Base-by-base conservation (phyloP, 1,140 invertebrate genomes). In the Sycobia sp. region DNA sequence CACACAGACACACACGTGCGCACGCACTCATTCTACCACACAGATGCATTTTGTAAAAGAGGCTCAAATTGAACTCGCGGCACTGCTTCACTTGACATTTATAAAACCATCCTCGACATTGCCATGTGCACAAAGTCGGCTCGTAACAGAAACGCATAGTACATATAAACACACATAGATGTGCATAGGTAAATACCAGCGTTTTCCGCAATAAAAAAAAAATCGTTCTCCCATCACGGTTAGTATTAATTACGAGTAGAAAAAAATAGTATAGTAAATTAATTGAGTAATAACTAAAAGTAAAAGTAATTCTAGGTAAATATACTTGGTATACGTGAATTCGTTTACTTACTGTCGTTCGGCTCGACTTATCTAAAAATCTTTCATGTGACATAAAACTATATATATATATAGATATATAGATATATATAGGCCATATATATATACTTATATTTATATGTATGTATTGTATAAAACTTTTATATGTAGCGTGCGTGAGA, bases 321-420 rank as follows among this genome's bases (percentile, higher is more conserved):
- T 73, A 78, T 73, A 78, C 69, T 77, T 74, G 73, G 69, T 78
- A 80, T 67, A n/a, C n/a, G 76, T 80, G 77, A 79, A 77, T 71
- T 80, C 70, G 58, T 78, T 77, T 79, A 80, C 76, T 80, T 81
- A 79, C 76, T 79, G 76, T 79, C 74, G 68, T 71, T 73, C 69
- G 70, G 73, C 71, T 72, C 71, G 68, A 78, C 71, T 77, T 75
- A 76, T 74, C 72, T 77, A 78, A 27, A 64, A 73, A 77, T 76
- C 66, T 67, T 46, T 76, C 66, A 66, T 76, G 71, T 75, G 71
- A 80, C 75, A 78, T 72, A 76, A 74, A 79, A 79, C 62, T 65
- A 14, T 53, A 55, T 61, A 57, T 57, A 14, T 54, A 47, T 54
- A 55, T 55, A 39, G 32, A 8, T 50, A 18, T 34, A 20, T 49